Evolutionary conservation across 2,888 invertebrate genomes (phyloP), one percentile per base, ranked within the genome.

Genomic region (Digitonthophagus gazella): DNA sequence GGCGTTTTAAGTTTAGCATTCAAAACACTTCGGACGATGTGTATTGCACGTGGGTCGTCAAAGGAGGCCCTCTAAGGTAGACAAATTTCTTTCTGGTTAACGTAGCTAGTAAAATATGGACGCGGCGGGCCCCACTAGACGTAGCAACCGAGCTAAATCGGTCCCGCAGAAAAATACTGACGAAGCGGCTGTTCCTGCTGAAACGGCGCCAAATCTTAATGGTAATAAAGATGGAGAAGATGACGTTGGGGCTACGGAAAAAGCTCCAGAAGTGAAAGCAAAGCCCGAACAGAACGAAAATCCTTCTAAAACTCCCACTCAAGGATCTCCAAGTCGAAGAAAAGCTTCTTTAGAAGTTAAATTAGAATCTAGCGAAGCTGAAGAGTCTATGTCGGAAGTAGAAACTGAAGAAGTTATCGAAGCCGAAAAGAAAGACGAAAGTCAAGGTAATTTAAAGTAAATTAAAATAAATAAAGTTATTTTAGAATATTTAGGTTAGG

Each of bases 261-360:
- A 58, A 20, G 18, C 67, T 28, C 55, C 55, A 55, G 64, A 56
- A 22, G 71, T 68, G 56, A 71, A 67, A 54, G 63, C 58, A 20
- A 16, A 56, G 19, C 66, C 66, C 14, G 66, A 66, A 44, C 8
- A 58, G 54, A 61, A 15, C 44, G 68, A 69, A 22, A 61, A 55
- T 58, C 67, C 65, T 68, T 16, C 57, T 8, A 5, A 5, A 5
- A 57, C 15, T 15, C 56, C 68, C 16, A 16, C 67, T 11, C 68
- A 72, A 67, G 61, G 70, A 54, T 11, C 14, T 2, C 14, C 54
- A 11, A 57, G 73, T 8, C 73, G 75, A 4, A 77, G 76, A 66
- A 64, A 76, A 18, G 76, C 76, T 68, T 72, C 75, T 44, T 72
- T 72, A 58, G 77, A 77, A 64, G 68, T 76, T 71, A 75, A 74